Conservation (phyloP, 2,888 invertebrate species). For the Macaria liturata region DNA sequence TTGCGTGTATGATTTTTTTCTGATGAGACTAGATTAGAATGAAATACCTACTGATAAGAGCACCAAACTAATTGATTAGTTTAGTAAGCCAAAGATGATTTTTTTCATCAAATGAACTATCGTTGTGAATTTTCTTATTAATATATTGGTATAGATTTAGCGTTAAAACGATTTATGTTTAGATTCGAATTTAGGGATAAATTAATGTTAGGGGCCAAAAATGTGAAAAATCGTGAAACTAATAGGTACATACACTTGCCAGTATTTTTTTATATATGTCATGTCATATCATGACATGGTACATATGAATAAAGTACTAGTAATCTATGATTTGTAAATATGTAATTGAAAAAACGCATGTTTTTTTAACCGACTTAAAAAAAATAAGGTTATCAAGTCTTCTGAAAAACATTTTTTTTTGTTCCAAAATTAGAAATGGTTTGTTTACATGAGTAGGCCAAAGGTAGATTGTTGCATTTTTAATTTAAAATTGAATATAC, state of each 20-base stretch:
- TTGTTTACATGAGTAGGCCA: slow-evolving; percentile 3
- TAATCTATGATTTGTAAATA: too few species aligned
- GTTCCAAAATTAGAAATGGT: too few species aligned
- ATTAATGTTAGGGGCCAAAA: not conserved
- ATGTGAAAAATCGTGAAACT: too few species aligned
- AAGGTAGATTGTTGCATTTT: slow-evolving; percentile 27
- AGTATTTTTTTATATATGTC: too few species aligned
- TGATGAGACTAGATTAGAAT: too few species aligned
- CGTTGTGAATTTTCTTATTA: slow-evolving; percentile 61
- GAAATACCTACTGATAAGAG: slow-evolving; percentile 26
- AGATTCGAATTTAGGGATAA: slow-evolving; percentile 34
- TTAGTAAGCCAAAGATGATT: slow-evolving; percentile 75
- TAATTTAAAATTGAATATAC: slow-evolving; percentile 65
- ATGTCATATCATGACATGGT: too few species aligned
- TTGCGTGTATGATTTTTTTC: too few species aligned
- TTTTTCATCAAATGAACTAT: slow-evolving; percentile 80
- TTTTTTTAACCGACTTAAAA: not conserved
- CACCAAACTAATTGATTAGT: slow-evolving; percentile 71
- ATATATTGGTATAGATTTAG: slow-evolving; percentile 57
- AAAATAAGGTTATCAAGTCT: not conserved
- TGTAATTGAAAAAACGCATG: too few species aligned
- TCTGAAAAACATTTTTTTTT: too few species aligned
- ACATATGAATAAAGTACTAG: too few species aligned
- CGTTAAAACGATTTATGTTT: slow-evolving; percentile 35
- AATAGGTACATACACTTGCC: too few species aligned